Base-by-base conservation (phyloP, 2,888 invertebrate species). In the Branchinecta sandiegonensis region DNA sequence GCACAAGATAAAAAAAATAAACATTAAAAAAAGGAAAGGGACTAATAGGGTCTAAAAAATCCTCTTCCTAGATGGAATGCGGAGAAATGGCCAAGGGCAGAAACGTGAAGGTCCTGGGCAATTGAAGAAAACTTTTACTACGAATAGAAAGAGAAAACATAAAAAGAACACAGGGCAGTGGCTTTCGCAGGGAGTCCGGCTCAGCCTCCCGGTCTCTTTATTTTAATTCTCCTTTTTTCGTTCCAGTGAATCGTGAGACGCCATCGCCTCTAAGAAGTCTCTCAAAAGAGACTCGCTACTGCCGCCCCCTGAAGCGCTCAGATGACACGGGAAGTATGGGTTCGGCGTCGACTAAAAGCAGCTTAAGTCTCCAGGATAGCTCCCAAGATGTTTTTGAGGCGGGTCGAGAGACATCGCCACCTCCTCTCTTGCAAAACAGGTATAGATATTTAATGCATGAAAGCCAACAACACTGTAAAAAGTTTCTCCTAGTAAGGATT, bases 341-440 rank as follows among this genome's bases (percentile, higher is more conserved):
- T 17, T 46, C 56, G 50, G 13, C 17, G 37, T 68, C 68, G 46
- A 48, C 68, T 14, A 47, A 48, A 48, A 56, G 56, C 17, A 56
- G 56, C 56, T 10, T 56, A 56, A 56, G 56, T 10, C 17, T 14
- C 56, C n/a, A n/a, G 17, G 56, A 56, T 17, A 56, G 56, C 10
- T 56, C 17, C 7, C 56, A 56, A 10, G 56, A 56, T n/a, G 56
- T 56, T 56, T 56, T 56, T 56, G 56, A 56, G 17, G 56, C 56
- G 17, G 56, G 56, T 8, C n/a, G 17, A 10, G 56, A 56, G 8
- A 56, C 56, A 56, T 14, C 17, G n/a, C 17, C 56, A 17, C 10
- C 56, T 1, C 56, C n/a, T 56, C 17, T 56, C n/a, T 17, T 56
- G 8, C 17, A n/a, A 14, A 10, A 56, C 9, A 17, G 56, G 56